phyloP scores from a whole-genome alignment of 2,113 vertebrate species.

The Fregetta grallaria region DNA sequence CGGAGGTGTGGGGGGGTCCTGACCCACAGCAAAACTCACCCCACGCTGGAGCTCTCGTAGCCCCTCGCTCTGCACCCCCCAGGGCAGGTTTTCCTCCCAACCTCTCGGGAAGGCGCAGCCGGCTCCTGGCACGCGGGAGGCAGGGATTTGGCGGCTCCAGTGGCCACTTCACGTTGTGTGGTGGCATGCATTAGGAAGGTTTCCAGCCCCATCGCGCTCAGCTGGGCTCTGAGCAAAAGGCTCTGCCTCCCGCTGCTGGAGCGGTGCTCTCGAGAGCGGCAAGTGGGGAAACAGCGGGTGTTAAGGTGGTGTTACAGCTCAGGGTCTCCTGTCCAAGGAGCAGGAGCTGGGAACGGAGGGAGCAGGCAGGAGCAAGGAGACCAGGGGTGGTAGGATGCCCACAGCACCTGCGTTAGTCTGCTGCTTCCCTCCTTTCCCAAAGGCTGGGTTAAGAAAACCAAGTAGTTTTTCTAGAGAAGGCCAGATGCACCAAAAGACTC shows the following conservation, averaged over 20 bases:
- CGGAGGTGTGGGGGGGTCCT: neutral
- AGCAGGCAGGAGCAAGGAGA: neutral
- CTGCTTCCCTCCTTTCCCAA: neutral
- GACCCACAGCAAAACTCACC: neutral
- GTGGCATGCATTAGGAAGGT: neutral
- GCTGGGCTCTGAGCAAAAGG: neutral
- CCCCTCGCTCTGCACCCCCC: neutral
- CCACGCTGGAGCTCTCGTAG: neutral
- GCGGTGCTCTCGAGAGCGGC: neutral
- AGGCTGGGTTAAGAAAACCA: neutral
- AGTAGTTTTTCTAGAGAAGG: neutral
- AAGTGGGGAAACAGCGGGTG: neutral
- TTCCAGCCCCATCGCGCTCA: neutral
- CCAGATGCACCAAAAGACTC: neutral
- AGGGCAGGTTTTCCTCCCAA: neutral
- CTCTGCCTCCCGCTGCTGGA: neutral
- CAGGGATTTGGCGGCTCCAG: neutral
- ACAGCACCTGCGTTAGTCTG: neutral
- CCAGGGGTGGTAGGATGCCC: neutral
- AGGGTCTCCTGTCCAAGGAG: neutral
- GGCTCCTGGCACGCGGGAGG: fast-evolving
- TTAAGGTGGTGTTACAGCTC: neutral
- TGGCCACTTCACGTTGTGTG: neutral
- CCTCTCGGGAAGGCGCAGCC: neutral
- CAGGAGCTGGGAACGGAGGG: neutral